Evolutionary conservation across 2,888 invertebrate genomes (phyloP), one percentile per base, ranked within the genome.

Genomic region (Papilio protenor): DNA sequence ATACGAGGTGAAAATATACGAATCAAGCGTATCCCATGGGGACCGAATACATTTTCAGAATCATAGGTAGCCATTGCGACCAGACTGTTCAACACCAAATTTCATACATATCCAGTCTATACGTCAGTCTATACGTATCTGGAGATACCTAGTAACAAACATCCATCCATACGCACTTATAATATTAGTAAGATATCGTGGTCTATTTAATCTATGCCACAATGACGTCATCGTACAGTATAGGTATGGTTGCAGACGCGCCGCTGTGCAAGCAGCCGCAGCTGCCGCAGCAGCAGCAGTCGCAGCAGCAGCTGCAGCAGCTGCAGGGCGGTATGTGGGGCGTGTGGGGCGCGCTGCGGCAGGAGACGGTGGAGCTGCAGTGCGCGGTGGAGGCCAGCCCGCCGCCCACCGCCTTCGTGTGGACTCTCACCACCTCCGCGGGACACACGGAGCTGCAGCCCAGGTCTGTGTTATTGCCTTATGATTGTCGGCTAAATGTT

Each of bases 351-450:
- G 98, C 98, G 61, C 93, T 98, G 86, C 97, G 98, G 91, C 97
- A 97, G 88, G 98, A 98, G 92, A 97, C 97, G 49, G 96, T 98
- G 79, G 95, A 96, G 82, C 93, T 98, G 83, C 95, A 96, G 83
- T 98, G 98, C 88, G 96, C 96, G 84, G 98, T 98, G 83, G 98
- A 98, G 89, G 97, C 98, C 85, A 98, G 97, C 87, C 98, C 98
- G 40, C 96, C 97, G 12, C 96, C 97, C 18, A 96, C 96, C 83
- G 96, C 96, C 88, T 98, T 98, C 93, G 96, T 97, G 87, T 98
- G 98, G 98, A 97, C 97, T 84, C 98, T 98, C 95, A 98, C 98
- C 95, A 97, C 97, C 88, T 97, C 97, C 80, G 98, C 98, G n/a
- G 97, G 97, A 86, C 96, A 97, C 90, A 96, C 96, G 71, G 97